A percentile compares a stretch with the other conserved stretches of the same genome.
Evolutionary conservation across 2,888 invertebrate species (phyloP).

Genomic region (Belgica antarctica): DNA sequence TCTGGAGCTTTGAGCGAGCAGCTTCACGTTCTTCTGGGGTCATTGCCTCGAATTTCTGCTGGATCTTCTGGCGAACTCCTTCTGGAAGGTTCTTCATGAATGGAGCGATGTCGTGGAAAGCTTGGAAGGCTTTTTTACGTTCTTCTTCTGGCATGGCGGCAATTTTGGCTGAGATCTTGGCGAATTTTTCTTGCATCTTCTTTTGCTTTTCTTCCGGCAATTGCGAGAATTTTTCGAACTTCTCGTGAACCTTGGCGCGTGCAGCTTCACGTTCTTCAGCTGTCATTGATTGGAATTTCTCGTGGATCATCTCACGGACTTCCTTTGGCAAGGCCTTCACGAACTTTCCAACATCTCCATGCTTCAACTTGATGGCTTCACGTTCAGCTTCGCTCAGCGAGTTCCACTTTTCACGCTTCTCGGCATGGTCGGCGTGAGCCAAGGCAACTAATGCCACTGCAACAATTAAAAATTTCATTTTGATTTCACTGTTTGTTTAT

Average conservation of each 20-base stretch:
- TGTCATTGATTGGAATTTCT: slow-evolving; percentile 6
- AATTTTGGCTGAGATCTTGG: background rate
- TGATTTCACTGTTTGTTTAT: no score
- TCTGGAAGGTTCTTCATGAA: background rate
- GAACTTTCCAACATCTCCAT: no score
- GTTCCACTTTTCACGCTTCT: background rate
- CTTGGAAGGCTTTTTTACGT: background rate
- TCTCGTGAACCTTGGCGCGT: background rate
- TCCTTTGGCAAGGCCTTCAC: no score
- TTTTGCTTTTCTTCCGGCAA: background rate
- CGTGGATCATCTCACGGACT: background rate
- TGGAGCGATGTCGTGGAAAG: background rate
- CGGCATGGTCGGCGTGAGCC: background rate
- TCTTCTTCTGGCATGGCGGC: background rate
- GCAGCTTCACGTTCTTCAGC: slow-evolving; percentile 6
- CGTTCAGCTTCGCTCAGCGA: slow-evolving; percentile 1
- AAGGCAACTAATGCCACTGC: slow-evolving; percentile 11
- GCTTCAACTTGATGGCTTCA: no score
- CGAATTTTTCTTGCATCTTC: background rate
- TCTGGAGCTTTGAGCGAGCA: background rate
- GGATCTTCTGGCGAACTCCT: slow-evolving; percentile 23
- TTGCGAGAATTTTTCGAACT: background rate
- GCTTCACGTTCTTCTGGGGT: slow-evolving; percentile 23
- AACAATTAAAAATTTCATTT: slow-evolving; percentile 6
- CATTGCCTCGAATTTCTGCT: slow-evolving; percentile 10